A percentile compares a stretch with the other conserved stretches of the same genome.
Conservation (phyloP, 2,888 invertebrate genomes). For the Megamerina dolium region DNA sequence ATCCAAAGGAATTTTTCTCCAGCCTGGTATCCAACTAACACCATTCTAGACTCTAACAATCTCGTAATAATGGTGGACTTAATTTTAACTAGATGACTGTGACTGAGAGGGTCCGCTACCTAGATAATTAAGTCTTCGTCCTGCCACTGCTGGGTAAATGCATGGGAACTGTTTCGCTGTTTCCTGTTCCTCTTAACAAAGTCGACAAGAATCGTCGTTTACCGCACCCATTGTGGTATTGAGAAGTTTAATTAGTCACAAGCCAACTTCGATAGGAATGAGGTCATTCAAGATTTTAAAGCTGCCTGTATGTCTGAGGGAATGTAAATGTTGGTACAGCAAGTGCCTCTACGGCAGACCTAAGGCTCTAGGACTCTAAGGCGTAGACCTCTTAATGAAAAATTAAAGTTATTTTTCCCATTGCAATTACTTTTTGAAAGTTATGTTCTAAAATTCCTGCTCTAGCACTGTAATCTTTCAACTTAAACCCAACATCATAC, state of each 20-base stretch:
- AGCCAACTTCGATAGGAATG: not conserved
- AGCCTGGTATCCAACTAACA: too few relatives aligned
- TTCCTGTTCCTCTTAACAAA: not conserved
- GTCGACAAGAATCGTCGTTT: not conserved
- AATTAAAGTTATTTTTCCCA: not conserved
- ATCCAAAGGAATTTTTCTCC: too few relatives aligned
- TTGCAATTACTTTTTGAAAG: not conserved
- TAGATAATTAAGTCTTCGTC: too few relatives aligned
- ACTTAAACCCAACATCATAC: not conserved
- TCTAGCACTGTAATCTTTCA: not conserved
- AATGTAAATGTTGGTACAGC: not conserved
- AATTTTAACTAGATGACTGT: too few relatives aligned
- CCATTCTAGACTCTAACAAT: too few relatives aligned
- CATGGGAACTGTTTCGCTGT: too few relatives aligned
- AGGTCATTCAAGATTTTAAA: not conserved
- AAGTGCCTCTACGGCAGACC: not conserved
- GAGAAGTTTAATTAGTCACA: not conserved
- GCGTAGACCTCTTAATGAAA: not conserved
- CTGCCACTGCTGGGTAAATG: too few relatives aligned
- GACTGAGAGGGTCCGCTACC: too few relatives aligned
- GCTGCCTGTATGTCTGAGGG: not conserved
- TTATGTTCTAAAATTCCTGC: not conserved
- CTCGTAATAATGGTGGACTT: too few relatives aligned
- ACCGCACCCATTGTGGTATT: not conserved
- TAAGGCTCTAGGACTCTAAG: not conserved